A percentile compares a stretch with the other conserved stretches of the same genome.
These are phyloP conservation scores for Allobates femoralis DNA, from an alignment of 2,797 vertebrate species.

Conservation along the genomic window DNA sequence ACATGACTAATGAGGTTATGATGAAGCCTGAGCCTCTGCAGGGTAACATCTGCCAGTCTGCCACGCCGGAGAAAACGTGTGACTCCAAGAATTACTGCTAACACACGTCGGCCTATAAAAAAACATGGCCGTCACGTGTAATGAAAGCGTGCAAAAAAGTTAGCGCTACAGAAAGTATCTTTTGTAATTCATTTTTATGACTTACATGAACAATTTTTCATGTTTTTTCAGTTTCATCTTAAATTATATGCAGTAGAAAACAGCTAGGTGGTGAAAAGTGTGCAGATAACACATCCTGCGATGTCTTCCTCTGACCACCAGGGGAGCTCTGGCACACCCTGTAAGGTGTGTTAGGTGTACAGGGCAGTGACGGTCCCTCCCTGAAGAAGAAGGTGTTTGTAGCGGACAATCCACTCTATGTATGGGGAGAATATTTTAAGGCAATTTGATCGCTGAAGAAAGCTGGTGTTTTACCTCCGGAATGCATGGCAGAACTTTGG, in stretches of 20 bases:
- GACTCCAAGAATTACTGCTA: background rate
- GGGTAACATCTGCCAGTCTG: slow-evolving; percentile 10
- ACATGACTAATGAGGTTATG: slow-evolving; percentile 15
- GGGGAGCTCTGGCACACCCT: too few species aligned
- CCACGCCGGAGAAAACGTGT: background rate
- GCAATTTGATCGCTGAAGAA: too few species aligned
- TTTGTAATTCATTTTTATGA: background rate
- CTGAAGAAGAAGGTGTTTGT: too few species aligned
- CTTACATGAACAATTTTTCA: background rate
- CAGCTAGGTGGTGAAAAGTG: too few species aligned
- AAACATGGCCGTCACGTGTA: background rate
- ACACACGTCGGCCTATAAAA: background rate
- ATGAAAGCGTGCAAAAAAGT: background rate
- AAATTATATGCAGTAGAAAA: background rate
- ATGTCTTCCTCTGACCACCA: too few species aligned
- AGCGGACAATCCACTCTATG: too few species aligned
- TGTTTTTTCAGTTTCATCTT: background rate
- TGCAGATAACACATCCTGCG: too few species aligned
- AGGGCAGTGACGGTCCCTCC: too few species aligned
- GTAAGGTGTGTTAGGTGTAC: too few species aligned
- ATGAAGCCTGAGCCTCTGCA: background rate
- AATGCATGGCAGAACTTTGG: too few species aligned
- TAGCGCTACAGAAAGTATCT: background rate
- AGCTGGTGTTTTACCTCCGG: too few species aligned
- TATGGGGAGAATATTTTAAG: too few species aligned